Evolutionary conservation across 1,140 invertebrate species (phyloP), one percentile per base, ranked within the genome.

Genomic region (Brachionus sp.): DNA sequence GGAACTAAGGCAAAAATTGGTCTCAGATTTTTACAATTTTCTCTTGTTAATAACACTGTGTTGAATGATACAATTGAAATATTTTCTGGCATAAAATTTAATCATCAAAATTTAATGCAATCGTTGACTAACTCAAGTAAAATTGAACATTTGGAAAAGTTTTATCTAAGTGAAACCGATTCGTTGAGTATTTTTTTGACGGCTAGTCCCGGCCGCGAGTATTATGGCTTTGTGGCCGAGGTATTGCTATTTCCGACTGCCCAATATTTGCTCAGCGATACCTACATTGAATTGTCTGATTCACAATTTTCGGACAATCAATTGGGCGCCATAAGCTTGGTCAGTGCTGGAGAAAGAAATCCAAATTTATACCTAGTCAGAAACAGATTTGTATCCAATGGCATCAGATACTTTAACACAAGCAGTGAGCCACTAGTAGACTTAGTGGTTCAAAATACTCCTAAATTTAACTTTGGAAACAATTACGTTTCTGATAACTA

Each of bases 201-300:
- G 86, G 95, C 96, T 0, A 97, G 95, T 84, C 96, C 96, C 44
- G 96, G 95, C 0, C 94, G 94, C 57, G 93, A 92, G 33, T 90
- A 92, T n/a, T 94, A 97, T 88, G 98, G 98, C 77, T 99, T 99
- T 87, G 94, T 99, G 85, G 97, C 97, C 13, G 97, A 99, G 90
- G 92, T 99, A 77, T 93, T 98, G 0, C 97, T 95, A 0, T 88
- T 98, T 23, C 97, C 97, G 0, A 62, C 77, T 0, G 10, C 77
- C 10, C 77, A 80, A 44, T 80, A 80, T 94, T 95, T 85, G 94
- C 94, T 44, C 93, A 93, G 13, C 93, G 95, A 86, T 93, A 94
- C 86, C 93, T 95, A 86, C 93, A 94, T 95, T 90, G 77, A 95
- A 85, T 92, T 99, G 80, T 94, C 94, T 0, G 92, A 93, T 87